A percentile compares a stretch with the other conserved stretches of the same genome.
Conservation (phyloP, 2,888 invertebrate species). For the Andrena minutula region DNA sequence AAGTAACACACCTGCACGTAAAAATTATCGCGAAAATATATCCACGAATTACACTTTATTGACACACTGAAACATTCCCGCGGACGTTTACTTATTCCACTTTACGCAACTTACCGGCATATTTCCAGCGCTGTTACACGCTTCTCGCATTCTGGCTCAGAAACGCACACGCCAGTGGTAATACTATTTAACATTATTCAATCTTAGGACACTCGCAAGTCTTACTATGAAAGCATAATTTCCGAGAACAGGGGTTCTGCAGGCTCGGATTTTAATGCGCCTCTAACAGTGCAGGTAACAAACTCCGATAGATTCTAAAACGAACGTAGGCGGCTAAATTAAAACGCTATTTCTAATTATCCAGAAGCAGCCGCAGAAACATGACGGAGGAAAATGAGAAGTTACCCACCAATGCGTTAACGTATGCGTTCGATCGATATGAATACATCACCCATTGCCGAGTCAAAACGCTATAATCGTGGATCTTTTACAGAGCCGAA, state of each 20-base stretch:
- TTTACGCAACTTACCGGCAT: constrained; percentile 6
- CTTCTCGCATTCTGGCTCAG: background rate
- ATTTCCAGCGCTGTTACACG: background rate
- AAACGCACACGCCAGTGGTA: background rate
- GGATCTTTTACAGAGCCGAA: constrained; percentile 73
- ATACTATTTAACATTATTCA: background rate
- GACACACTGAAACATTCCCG: background rate
- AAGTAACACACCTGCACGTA: background rate
- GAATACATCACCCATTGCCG: background rate
- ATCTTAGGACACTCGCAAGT: background rate
- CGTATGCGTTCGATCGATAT: constrained; percentile 41
- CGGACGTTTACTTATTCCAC: background rate
- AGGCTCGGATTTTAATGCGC: background rate
- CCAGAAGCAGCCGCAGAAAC: background rate
- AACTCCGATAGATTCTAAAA: background rate
- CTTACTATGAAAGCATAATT: background rate
- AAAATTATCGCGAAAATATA: background rate
- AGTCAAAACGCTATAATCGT: background rate
- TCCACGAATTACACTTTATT: background rate
- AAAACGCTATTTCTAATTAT: background rate
- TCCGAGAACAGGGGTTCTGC: background rate
- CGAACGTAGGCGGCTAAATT: background rate
- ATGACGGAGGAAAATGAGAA: constrained; percentile 49
- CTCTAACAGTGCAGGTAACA: constrained; percentile 7
- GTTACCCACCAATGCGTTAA: constrained; percentile 50